phyloP scores from a whole-genome alignment of 2,797 vertebrate species.

The Sebastes diaconus region DNA sequence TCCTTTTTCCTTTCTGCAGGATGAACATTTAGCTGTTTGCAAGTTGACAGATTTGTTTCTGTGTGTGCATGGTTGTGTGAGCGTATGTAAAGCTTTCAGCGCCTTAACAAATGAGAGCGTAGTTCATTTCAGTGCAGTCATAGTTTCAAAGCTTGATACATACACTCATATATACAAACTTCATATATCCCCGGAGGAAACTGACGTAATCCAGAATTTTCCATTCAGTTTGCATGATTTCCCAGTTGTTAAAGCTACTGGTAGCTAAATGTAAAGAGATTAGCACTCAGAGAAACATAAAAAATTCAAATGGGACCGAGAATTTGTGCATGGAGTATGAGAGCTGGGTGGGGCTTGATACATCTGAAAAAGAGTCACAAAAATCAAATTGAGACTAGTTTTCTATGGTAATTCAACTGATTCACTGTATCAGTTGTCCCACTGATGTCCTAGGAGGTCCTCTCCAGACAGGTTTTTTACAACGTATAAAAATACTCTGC shows the following conservation, averaged over 20 bases:
- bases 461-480: background rate
- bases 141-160: background rate
- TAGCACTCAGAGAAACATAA: background rate
- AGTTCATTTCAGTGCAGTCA: slow-evolving; percentile 17
- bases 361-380: background rate
- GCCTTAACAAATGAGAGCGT: background rate
- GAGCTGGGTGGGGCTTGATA: background rate
- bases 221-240: background rate
- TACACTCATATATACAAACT: background rate
- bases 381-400: background rate
- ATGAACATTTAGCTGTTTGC: slow-evolving; percentile 82
- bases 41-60: slow-evolving; percentile 73
- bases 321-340: background rate
- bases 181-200: slow-evolving; percentile 4
- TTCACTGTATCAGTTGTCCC: background rate
- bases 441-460: background rate
- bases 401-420: background rate
- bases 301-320: background rate
- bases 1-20: slow-evolving; percentile 80
- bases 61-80: background rate
- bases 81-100: slow-evolving; percentile 25
- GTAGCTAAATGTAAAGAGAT: background rate
- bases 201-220: slow-evolving; percentile 13
- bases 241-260: background rate
- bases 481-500: background rate